These are phyloP conservation scores for Pangasius krempfi DNA, from an alignment of 2,797 vertebrate species.

Conservation along the genomic window DNA sequence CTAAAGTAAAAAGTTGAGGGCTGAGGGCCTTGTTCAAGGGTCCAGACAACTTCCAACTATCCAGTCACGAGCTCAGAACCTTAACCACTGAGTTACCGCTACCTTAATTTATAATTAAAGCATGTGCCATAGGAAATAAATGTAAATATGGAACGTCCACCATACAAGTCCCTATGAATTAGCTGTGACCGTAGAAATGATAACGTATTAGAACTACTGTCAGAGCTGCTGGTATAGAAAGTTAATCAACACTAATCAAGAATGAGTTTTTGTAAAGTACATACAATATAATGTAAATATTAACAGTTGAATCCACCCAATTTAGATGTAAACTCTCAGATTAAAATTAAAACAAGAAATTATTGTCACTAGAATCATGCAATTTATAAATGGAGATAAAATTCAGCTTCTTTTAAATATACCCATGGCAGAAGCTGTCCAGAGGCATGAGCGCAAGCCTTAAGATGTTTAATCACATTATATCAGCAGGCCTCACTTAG, in stretches of 20 bases:
- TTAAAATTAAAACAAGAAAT: neutral
- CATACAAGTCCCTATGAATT: neutral
- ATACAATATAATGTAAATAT: neutral
- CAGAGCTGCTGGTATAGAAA: neutral
- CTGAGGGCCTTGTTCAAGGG: too few species aligned
- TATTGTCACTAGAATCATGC: neutral
- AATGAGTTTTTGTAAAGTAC: neutral
- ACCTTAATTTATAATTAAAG: too few species aligned
- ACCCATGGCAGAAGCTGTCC: neutral
- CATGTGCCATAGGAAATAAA: too few species aligned
- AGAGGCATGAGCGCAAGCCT: neutral
- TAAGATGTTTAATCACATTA: neutral
- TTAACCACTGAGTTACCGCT: neutral
- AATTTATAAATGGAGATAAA: neutral
- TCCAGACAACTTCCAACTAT: neutral
- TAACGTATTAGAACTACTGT: neutral
- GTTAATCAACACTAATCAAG: too few species aligned
- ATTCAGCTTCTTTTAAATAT: neutral
- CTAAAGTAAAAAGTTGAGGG: neutral
- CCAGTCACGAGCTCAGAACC: neutral
- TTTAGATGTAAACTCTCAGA: neutral
- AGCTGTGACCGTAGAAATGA: neutral
- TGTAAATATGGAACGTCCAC: neutral
- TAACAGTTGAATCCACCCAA: neutral
- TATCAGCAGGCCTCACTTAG: neutral